Base-by-base conservation (phyloP, 2,888 invertebrate genomes). In the Parnassius smintheus region DNA sequence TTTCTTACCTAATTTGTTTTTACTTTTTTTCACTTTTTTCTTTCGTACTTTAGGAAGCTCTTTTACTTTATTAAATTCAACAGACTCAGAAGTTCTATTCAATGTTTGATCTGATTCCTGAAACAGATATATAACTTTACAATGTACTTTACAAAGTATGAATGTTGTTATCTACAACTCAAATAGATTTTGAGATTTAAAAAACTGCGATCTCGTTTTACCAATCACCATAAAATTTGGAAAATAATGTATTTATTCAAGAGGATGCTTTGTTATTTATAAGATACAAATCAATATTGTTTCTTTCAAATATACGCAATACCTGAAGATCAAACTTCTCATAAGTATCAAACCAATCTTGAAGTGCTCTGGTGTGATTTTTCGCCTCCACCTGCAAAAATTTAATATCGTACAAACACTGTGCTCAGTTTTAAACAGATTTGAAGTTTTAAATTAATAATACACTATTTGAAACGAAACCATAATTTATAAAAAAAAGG, bases 1-100 rank as follows among this genome's bases (percentile, higher is more conserved):
- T 51, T 50, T 63, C 62, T 56, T 66, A 49, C 53, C 41, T 56
- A 18, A 54, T 55, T 42, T 62, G 51, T 49, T 62, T 59, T 58
- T 58, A 10, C 55, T 25, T 44, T 63, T 63, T 13, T 55, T 59
- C 9, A 58, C 12, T 52, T 41, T 42, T 50, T 62, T 62, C 1
- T 55, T 25, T 35, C 35, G 35, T 13, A 63, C 2, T 51, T 56
- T 63, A 8, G 56, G 62, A 41, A 46, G 18, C 50, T 59, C 59
- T 25, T n/a, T 59, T 13, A 48, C 41, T 45, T 51, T 51, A 45
- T 56, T 54, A 11, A 55, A 22, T 50, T 58, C 58, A 11, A 25
- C 13, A 4, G 45, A 42, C 3, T 58, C 49, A 1, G 58, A 49
- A 42, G 13, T 9, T 10, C 49, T 57, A 45, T 18, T 44, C 35